Conservation (phyloP, 2,888 invertebrate species). For the Spilosoma lubricipeda region DNA sequence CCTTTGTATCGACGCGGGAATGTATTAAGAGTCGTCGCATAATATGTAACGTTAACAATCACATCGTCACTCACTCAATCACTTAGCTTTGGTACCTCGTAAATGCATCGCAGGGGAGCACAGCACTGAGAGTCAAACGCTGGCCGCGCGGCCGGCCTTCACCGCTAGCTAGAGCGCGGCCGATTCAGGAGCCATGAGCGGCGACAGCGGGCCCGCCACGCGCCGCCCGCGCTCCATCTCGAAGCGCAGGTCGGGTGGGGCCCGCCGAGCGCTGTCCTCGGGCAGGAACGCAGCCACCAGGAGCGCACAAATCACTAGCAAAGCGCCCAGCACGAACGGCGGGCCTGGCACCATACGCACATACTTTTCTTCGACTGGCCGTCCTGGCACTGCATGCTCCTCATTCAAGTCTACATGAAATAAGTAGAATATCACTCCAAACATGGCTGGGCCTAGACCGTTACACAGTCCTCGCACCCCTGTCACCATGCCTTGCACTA, state of each 20-base stretch:
- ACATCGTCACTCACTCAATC: constrained; percentile 58
- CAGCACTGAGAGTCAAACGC: constrained; percentile 74
- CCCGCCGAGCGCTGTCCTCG: constrained; percentile 85
- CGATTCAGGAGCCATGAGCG: constrained; percentile 92
- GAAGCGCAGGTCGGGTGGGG: constrained; percentile 92
- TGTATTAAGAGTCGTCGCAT: constrained; percentile 57
- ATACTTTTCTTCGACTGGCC: constrained; percentile 82
- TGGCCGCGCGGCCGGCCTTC: constrained; percentile 78
- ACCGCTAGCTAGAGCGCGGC: constrained; percentile 89
- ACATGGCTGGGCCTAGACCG: constrained; percentile 99
- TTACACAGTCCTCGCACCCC: constrained; percentile 99
- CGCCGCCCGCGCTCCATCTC: constrained; percentile 93
- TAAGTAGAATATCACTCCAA: constrained; percentile 98
- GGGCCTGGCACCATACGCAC: constrained; percentile 96
- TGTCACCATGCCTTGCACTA: constrained; percentile 99
- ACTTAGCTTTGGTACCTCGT: constrained; percentile 74
- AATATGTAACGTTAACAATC: constrained; percentile 62
- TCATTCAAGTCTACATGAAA: constrained; percentile 99
- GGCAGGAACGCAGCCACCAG: constrained; percentile 96
- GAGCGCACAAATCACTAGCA: constrained; percentile 98
- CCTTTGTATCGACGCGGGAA: constrained; percentile 65
- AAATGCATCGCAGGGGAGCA: constrained; percentile 70
- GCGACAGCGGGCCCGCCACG: constrained; percentile 91
- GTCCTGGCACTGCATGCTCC: constrained; percentile 80
- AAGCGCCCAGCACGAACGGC: constrained; percentile 98